phyloP scores from a whole-genome alignment of 2,113 vertebrate genomes.

The Accipiter virgatus region DNA sequence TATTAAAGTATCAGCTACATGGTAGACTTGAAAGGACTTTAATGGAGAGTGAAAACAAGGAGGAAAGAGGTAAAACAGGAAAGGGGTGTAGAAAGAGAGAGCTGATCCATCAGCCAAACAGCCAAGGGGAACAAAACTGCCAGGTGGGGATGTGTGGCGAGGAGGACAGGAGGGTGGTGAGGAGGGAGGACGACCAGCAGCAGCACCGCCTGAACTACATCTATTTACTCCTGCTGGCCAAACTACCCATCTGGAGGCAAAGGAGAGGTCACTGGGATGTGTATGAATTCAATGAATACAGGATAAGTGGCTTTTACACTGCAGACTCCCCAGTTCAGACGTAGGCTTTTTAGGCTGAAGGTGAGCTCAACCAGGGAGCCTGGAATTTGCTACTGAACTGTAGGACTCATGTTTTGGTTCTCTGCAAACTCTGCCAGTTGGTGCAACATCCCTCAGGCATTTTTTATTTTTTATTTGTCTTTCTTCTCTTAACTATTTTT shows the following conservation, averaged over 20 bases:
- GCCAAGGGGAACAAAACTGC: neutral
- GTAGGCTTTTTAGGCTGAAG: neutral
- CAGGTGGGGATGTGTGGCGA: accelerated
- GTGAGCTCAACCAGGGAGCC: neutral
- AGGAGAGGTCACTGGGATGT: neutral
- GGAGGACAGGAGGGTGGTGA: neutral
- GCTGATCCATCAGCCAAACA: neutral
- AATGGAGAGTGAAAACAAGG: neutral
- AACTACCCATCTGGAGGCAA: neutral
- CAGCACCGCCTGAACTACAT: neutral
- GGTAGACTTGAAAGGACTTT: neutral
- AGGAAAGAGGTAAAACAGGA: neutral
- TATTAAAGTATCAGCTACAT: neutral
- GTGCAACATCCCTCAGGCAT: neutral
- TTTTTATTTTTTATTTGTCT: neutral
- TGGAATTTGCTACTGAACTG: neutral
- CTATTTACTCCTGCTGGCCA: neutral
- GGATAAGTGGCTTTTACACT: neutral
- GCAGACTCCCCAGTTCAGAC: neutral
- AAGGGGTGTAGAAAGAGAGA: neutral
- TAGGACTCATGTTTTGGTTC: neutral
- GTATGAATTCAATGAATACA: neutral
- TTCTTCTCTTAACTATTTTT: neutral
- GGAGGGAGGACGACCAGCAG: neutral
- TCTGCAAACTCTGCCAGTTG: neutral